Conservation (phyloP, 2,797 vertebrate species). For the Choloepus didactylus region DNA sequence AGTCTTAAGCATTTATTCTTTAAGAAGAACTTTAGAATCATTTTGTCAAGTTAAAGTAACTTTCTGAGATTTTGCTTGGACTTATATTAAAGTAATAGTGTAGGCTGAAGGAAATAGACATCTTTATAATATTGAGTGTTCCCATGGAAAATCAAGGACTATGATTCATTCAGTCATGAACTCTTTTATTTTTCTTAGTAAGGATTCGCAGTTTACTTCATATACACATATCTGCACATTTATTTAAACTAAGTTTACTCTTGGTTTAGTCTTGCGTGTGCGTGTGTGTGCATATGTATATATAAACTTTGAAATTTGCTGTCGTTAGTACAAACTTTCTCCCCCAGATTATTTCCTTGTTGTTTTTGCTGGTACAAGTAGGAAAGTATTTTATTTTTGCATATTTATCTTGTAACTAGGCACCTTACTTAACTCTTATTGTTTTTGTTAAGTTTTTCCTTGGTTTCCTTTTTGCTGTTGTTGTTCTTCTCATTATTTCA, state of each 20-base stretch:
- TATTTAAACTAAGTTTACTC: slow-evolving; percentile 28
- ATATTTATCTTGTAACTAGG: not conserved
- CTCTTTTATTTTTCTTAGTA: not conserved
- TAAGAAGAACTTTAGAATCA: slow-evolving; percentile 28
- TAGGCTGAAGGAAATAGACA: not conserved
- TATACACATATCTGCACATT: not conserved
- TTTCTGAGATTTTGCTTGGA: slow-evolving; percentile 44
- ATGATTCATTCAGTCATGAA: not conserved
- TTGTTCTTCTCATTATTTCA: slow-evolving; percentile 8
- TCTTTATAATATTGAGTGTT: not conserved
- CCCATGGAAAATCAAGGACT: not conserved
- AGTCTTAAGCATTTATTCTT: slow-evolving; percentile 7
- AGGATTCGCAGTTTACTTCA: not conserved
- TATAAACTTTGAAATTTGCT: not conserved
- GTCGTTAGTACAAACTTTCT: not conserved
- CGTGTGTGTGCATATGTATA: not conserved
- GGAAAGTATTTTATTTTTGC: slow-evolving; percentile 50
- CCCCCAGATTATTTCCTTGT: not conserved
- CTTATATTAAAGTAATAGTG: not conserved
- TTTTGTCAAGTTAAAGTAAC: slow-evolving; percentile 31
- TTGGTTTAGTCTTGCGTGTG: not conserved
- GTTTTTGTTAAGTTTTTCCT: slow-evolving; percentile 30
- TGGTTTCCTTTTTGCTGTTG: not conserved
- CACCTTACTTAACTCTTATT: not conserved
- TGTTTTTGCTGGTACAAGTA: slow-evolving; percentile 1